A percentile compares a stretch with the other conserved stretches of the same genome.
Evolutionary conservation across 2,113 vertebrate genomes (phyloP).

Genomic region (Malurus alboscapulatus): DNA sequence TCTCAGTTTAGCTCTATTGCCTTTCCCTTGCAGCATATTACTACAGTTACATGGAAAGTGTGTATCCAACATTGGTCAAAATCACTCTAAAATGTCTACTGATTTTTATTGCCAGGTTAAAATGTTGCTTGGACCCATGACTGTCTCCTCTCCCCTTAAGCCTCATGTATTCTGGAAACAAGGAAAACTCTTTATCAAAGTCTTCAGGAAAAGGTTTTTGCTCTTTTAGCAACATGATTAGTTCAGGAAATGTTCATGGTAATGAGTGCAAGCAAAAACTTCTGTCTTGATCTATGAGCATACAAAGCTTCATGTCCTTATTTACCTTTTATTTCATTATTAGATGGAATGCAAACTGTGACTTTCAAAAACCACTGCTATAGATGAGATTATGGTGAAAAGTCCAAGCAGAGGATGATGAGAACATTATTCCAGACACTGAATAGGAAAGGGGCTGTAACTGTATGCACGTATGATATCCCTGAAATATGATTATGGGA

Average conservation of each 20-base stretch:
- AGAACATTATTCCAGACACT: not conserved
- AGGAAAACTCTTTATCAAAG: not conserved
- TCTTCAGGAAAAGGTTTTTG: not conserved
- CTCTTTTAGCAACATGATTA: not conserved
- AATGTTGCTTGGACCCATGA: not conserved
- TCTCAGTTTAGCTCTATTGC: not conserved
- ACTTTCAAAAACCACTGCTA: not conserved
- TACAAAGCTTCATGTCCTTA: not conserved
- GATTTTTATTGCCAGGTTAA: not conserved
- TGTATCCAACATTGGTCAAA: not conserved
- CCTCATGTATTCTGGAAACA: not conserved
- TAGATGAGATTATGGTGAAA: not conserved
- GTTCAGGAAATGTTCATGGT: not conserved
- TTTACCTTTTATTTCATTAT: not conserved
- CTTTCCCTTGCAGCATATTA: not conserved
- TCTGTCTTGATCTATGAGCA: not conserved
- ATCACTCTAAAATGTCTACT: not conserved
- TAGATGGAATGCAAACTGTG: not conserved
- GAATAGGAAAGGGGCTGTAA: not conserved
- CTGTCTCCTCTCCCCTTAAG: not conserved
- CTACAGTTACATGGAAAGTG: not conserved
- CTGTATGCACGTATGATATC: not conserved
- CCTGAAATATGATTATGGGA: not conserved
- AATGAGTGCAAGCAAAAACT: not conserved
- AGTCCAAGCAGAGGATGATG: not conserved